Percentiles rank a stretch among this genome's conserved stretches.
phyloP scores from a whole-genome alignment of 2,888 invertebrate species.

The Pilophorus perplexus region DNA sequence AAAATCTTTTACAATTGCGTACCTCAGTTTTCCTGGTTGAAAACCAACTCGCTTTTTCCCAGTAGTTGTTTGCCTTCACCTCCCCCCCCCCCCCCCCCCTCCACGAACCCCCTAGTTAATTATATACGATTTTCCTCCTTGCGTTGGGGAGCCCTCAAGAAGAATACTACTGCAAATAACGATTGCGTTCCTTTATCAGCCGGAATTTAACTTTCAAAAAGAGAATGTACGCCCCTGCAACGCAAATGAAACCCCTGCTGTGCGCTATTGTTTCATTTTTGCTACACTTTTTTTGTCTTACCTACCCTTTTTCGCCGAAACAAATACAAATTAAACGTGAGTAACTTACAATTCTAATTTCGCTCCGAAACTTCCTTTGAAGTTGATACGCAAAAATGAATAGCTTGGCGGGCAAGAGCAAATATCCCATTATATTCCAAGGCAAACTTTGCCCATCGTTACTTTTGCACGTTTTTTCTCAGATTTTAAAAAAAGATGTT shows the following conservation, averaged over 20 bases:
- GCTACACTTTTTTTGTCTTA: background rate
- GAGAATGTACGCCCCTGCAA: constrained; percentile 19
- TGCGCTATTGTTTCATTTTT: constrained; percentile 11
- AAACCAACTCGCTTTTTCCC: no score
- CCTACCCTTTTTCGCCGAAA: background rate
- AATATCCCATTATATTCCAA: constrained; percentile 9
- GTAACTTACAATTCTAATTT: constrained; percentile 33
- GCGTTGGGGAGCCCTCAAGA: background rate
- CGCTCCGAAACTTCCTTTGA: constrained; percentile 18
- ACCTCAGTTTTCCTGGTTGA: no score
- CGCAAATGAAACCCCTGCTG: constrained; percentile 14
- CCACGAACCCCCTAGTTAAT: constrained; percentile 3
- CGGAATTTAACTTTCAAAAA: constrained; percentile 34
- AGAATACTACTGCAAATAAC: constrained; percentile 33
- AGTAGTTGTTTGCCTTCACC: no score
- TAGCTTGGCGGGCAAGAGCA: no score
- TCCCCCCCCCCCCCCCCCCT: constrained; percentile 4
- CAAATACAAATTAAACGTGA: constrained; percentile 28
- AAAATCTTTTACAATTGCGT: no score
- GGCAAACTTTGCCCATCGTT: constrained; percentile 5
- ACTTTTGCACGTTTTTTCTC: no score
- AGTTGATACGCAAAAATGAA: constrained; percentile 6
- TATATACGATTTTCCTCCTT: constrained; percentile 24
- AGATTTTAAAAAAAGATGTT: no score
- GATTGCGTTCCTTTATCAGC: constrained; percentile 27